Conservation (phyloP, 2,797 vertebrate genomes). For the Psittacula echo region DNA sequence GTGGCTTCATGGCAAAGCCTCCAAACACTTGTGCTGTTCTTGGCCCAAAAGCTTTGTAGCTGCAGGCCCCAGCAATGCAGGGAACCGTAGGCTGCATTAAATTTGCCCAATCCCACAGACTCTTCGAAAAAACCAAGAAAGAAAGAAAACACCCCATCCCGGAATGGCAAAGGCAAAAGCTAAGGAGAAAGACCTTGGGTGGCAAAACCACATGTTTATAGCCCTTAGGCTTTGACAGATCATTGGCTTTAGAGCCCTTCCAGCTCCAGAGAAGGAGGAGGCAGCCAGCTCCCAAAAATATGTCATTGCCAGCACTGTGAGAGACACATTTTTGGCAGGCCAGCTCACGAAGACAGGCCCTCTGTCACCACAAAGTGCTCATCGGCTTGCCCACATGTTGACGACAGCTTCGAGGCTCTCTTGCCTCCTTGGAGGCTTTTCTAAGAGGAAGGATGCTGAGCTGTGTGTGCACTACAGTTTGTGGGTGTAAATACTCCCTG, state of each 20-base stretch:
- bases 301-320: background rate
- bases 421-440: background rate
- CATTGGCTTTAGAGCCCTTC: background rate
- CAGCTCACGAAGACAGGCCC: background rate
- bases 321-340: slow-evolving; percentile 34
- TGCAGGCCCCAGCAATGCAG: background rate
- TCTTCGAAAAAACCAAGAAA: background rate
- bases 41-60: background rate
- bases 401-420: background rate
- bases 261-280: background rate
- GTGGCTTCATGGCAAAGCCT: background rate
- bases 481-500: background rate
- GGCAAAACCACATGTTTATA: slow-evolving; percentile 50
- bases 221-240: slow-evolving; percentile 25
- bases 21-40: background rate
- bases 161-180: background rate
- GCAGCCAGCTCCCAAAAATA: background rate
- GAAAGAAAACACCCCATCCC: background rate
- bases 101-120: background rate
- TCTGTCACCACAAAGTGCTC: background rate
- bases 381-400: background rate
- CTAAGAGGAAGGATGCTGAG: background rate
- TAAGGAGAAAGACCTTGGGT: slow-evolving; percentile 39
- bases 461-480: background rate
- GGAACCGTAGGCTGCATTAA: background rate